Evolutionary conservation across 2,797 vertebrate genomes (phyloP).

Genomic region (Mormyrops attenuatus): DNA sequence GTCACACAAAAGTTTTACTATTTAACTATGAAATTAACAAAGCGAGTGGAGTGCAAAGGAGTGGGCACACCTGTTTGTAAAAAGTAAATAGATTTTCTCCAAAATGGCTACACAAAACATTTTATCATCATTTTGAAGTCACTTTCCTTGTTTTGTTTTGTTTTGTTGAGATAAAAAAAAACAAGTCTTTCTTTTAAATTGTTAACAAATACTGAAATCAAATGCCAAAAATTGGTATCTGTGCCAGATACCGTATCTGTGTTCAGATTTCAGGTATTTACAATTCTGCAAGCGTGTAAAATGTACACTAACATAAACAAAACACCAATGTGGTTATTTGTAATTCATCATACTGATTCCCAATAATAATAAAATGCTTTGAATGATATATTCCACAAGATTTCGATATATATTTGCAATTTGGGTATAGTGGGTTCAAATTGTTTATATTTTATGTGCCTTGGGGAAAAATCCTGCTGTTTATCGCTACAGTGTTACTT

Average conservation of each 20-base stretch:
- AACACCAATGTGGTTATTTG: background rate
- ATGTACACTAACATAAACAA: background rate
- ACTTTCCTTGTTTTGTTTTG: constrained; percentile 20
- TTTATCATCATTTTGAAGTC: constrained; percentile 41
- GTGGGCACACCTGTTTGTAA: constrained; percentile 23
- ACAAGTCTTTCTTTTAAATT: background rate
- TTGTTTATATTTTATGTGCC: background rate
- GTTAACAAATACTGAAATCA: background rate
- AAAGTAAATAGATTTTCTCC: constrained; percentile 34
- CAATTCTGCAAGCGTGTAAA: background rate
- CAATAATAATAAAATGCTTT: background rate
- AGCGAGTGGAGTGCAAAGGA: constrained; percentile 50
- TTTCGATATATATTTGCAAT: background rate
- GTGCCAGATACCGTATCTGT: background rate
- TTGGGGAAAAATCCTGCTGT: background rate
- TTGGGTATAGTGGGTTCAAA: background rate
- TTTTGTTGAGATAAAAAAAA: background rate
- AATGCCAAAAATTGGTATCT: background rate
- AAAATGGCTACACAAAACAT: constrained; percentile 53
- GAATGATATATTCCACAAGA: background rate
- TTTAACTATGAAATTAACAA: constrained; percentile 65
- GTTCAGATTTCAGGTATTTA: background rate
- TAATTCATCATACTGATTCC: background rate
- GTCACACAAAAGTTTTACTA: constrained; percentile 43
- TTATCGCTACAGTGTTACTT: background rate